These are phyloP conservation scores for Trichechus manatus DNA, from an alignment of 2,113 vertebrate genomes.

Conservation along the genomic window DNA sequence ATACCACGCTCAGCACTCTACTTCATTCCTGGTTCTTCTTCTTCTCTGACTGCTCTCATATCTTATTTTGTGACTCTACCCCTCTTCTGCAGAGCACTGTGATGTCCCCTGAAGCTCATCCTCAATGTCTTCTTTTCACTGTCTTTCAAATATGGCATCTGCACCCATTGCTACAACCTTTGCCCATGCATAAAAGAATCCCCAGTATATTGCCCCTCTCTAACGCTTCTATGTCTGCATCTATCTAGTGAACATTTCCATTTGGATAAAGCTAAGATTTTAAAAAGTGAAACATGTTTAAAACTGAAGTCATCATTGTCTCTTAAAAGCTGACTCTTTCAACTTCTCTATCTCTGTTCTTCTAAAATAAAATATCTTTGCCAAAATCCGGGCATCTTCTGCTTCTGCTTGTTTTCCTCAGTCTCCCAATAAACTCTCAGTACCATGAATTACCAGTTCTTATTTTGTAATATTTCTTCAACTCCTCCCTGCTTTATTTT, in stretches of 20 bases:
- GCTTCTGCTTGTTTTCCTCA: background rate
- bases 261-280: background rate
- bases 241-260: background rate
- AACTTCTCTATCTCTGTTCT: background rate
- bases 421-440: background rate
- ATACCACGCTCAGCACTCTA: background rate
- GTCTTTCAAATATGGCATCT: background rate
- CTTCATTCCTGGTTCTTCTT: background rate
- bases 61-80: background rate
- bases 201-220: background rate
- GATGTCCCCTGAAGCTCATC: background rate
- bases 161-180: background rate
- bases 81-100: background rate
- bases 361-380: background rate
- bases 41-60: background rate
- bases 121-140: background rate
- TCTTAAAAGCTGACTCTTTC: constrained; percentile 5
- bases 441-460: background rate
- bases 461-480: background rate
- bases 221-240: background rate
- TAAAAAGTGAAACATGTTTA: constrained; percentile 1
- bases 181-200: background rate
- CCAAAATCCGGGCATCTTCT: background rate
- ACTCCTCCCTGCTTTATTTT: background rate
- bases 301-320: background rate